Percentiles rank a stretch among this genome's conserved stretches.
Evolutionary conservation across 2,113 vertebrate species (phyloP).

Genomic region (Carettochelys insculpta): DNA sequence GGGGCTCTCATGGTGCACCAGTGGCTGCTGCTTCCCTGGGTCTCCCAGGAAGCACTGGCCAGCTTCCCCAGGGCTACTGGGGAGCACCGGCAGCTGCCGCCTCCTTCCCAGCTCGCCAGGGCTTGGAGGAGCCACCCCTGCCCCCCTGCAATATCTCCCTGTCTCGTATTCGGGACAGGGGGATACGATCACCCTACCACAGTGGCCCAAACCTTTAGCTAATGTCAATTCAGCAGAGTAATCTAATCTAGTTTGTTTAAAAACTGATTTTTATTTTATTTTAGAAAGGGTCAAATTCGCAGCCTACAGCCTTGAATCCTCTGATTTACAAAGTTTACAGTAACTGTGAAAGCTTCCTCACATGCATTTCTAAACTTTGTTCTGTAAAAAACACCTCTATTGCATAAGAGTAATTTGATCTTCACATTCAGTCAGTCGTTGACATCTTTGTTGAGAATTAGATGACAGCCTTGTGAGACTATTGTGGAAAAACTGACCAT

Average conservation of each 20-base stretch:
- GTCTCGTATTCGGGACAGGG: no score
- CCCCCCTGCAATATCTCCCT: no score
- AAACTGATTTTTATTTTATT: neutral
- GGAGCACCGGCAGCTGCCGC: no score
- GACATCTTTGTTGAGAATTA: constrained; percentile 9
- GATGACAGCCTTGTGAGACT: neutral
- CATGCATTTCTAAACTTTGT: neutral
- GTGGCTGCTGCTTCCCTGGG: no score
- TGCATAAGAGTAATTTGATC: rapidly evolving
- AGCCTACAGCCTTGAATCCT: neutral
- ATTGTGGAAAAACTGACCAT: constrained; percentile 17
- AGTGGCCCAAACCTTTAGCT: constrained; percentile 5
- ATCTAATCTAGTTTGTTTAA: constrained; percentile 1
- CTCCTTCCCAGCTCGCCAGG: no score
- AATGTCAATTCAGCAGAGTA: neutral
- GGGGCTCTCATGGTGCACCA: no score
- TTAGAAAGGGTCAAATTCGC: neutral
- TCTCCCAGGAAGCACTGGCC: no score
- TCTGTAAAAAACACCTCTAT: neutral
- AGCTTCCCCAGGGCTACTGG: no score
- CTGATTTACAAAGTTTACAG: neutral
- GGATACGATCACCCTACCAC: no score
- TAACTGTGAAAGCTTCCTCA: neutral
- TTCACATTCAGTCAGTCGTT: constrained; percentile 15
- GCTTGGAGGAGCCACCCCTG: no score